Evolutionary conservation across 2,113 vertebrate genomes (phyloP), one percentile per base, ranked within the genome.

Genomic region (Muntiacus reevesi): DNA sequence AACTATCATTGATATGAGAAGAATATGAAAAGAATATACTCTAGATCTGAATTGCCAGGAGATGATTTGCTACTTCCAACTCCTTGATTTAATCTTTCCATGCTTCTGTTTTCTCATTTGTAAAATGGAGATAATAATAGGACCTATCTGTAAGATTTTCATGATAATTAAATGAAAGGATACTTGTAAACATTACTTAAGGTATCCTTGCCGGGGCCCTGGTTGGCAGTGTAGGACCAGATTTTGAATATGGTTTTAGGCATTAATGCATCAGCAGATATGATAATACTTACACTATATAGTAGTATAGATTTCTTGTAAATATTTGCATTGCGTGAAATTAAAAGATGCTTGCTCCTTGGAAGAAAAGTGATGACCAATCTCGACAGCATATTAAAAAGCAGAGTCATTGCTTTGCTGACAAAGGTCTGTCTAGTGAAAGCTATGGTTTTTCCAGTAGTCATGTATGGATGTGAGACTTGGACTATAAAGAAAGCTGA

Each of bases 241-340:
- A 59, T 95, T 92, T 90, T 95, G 13, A 91, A 43, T 60, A 64
- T 96, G 59, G 40, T 7, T 96, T 93, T 89, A 94, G 45, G 33
- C 92, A 54, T 78, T 59, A 95, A 47, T 85, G 27, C 13, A 92
- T 79, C 86, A 50, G 7, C 10, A 94, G 57, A 81, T 67, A 74
- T 85, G 33, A 60, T 76, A 15, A 78, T 96, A 84, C 95, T 92
- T 85, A 55, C 50, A 71, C 10, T 50, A 45, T 33, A 12, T n/a
- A 23, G 1, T 90, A 83, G 40, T 81, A 64, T 91, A 71, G 16
- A 92, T 90, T 60, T 86, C 62, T 94, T 86, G 33, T 71, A 87
- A 62, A 59, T 96, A 97, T 85, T 88, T 94, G 27, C 12, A 36
- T 94, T 79, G 21, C 13, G 2, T 76, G 67, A 74, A 74, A 74